phyloP scores from a whole-genome alignment of 30 jellyfish, hydroid and myxozoan genomes.

The Nemopilema nomurai region DNA sequence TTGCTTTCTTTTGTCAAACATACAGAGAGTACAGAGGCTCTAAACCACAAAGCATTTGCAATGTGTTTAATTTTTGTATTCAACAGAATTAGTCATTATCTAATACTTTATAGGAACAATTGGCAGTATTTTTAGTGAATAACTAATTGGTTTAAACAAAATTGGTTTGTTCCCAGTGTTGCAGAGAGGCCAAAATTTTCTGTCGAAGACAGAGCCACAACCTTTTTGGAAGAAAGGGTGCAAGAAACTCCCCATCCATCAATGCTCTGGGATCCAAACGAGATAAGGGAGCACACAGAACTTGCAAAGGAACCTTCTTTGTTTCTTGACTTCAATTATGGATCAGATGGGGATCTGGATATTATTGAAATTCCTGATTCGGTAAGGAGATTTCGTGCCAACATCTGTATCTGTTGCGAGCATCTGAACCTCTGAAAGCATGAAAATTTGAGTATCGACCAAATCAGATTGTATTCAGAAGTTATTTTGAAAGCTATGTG shows the following conservation, averaged over 20 bases:
- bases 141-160: neutral
- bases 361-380: constrained; percentile 19
- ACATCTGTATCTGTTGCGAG: too few relatives aligned
- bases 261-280: constrained; percentile 17
- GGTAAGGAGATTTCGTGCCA: constrained; percentile 6
- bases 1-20: too few relatives aligned
- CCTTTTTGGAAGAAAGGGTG: neutral
- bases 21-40: too few relatives aligned
- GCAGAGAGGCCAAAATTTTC: constrained; percentile 19
- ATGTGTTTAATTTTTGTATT: too few relatives aligned
- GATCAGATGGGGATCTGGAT: constrained; percentile 65
- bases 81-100: too few relatives aligned
- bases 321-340: constrained; percentile 46
- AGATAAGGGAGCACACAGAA: constrained; percentile 47
- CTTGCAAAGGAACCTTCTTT: constrained; percentile 41
- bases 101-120: too few relatives aligned
- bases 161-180: neutral
- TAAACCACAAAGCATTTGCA: too few relatives aligned
- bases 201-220: constrained; percentile 12
- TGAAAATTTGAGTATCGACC: neutral
- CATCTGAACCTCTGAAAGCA: neutral
- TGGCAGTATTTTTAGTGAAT: neutral
- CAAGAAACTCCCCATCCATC: neutral
- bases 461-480: too few relatives aligned
- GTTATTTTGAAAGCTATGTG: too few relatives aligned